Evolutionary conservation across 1,140 invertebrate species (phyloP), one percentile per base, ranked within the genome.

Genomic region (Prorops nasuta): DNA sequence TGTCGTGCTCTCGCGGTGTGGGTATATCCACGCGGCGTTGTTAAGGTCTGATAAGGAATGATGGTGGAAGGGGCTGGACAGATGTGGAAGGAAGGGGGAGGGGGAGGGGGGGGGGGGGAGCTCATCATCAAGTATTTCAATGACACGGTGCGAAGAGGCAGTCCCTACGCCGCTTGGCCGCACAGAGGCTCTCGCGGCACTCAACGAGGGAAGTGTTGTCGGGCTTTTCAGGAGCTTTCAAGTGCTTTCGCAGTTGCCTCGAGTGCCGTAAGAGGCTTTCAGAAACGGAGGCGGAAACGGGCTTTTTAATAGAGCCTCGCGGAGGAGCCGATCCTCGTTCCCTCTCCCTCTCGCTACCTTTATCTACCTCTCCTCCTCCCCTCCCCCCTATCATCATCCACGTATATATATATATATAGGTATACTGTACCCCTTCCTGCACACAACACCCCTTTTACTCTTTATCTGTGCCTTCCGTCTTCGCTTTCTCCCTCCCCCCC

Each of bases 221-320:
- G 71, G 61, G 75, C 74, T 76, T 77, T 77, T 77, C 75, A 77
- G 72, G 72, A 76, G 74, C 75, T 77, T 76, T 76, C 75, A 77
- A 77, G 74, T 77, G 72, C 75, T 75, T 77, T 76, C 66, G 64
- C 75, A 76, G 75, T 76, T 77, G 72, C 75, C 74, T 76, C 72
- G 72, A 77, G 75, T 76, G 69, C 69, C 63, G 65, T 77, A 76
- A 77, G 75, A 77, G 72, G 74, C 74, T 77, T 77, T 76, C 71
- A 76, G 72, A 76, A 76, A 76, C 67, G 72, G 69, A 77, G 71
- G 72, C 70, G 72, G 74, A 77, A 76, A 77, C 72, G 69, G 74
- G 72, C 72, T 77, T 77, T 77, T 77, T 77, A 77, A 77, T 77
- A 77, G 74, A 71, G 67, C 71, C 71, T n/a, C n/a, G 65, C n/a